Evolutionary conservation across 2,113 vertebrate species (phyloP).

Genomic region (Sarotherodon lohbergeri): DNA sequence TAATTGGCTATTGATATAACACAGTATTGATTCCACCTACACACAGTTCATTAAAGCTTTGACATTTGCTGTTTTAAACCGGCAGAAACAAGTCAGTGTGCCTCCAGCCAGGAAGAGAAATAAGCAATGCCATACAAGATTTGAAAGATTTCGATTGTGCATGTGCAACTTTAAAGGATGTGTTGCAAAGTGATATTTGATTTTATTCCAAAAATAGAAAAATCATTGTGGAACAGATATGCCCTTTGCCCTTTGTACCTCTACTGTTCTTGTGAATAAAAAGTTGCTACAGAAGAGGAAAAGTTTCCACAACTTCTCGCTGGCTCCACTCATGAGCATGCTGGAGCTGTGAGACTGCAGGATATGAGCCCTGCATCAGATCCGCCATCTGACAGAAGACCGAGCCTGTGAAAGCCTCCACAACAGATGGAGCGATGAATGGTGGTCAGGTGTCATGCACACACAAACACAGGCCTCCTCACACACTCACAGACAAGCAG

Average conservation of each 20-base stretch:
- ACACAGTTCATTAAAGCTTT: constrained; percentile 19
- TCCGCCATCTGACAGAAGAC: constrained; percentile 45
- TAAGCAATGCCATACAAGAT: neutral
- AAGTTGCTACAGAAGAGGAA: neutral
- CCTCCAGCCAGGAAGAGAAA: neutral
- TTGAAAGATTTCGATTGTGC: neutral
- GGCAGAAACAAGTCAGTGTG: neutral
- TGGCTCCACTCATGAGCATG: neutral
- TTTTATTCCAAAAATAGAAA: neutral
- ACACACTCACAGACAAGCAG: neutral
- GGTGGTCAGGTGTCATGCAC: constrained; percentile 56
- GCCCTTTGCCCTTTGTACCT: neutral
- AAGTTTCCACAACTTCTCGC: neutral
- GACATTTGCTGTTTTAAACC: constrained; percentile 12
- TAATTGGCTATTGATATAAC: constrained; percentile 5
- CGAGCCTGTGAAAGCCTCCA: constrained; percentile 25
- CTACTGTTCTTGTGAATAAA: neutral
- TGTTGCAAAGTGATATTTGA: neutral
- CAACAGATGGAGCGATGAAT: constrained; percentile 67
- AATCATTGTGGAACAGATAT: neutral
- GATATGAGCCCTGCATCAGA: constrained; percentile 30
- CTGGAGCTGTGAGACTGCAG: constrained; percentile 8
- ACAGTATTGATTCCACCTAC: constrained; percentile 4
- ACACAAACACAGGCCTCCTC: neutral
- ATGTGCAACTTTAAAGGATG: neutral